Evolutionary conservation across 2,888 invertebrate species (phyloP).

Genomic region (Melolontha melolontha): DNA sequence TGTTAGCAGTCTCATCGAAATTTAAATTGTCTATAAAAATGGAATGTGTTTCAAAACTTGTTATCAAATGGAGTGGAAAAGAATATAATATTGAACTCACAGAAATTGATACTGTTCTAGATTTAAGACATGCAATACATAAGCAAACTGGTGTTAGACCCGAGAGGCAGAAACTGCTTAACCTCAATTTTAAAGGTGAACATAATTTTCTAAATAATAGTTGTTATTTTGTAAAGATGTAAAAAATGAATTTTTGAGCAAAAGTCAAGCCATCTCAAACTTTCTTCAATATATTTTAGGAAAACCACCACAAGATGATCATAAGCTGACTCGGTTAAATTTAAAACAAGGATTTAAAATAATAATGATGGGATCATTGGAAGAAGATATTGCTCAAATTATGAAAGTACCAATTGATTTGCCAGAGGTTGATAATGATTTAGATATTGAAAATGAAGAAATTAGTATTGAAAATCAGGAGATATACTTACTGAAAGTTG

Average conservation of each 20-base stretch:
- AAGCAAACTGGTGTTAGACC: conserved; percentile 91
- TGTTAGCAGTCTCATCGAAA: no score
- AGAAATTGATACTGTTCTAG: conserved; percentile 82
- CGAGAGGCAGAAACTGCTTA: conserved; percentile 93
- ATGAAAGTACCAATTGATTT: conserved; percentile 83
- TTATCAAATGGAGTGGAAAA: conserved; percentile 94
- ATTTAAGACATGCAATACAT: conserved; percentile 87
- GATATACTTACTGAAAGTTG: conserved; percentile 82
- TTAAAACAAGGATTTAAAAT: conserved; percentile 90
- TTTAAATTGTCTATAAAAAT: conserved; percentile 47
- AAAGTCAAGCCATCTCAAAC: background rate
- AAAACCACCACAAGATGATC: conserved; percentile 85
- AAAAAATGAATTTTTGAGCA: background rate
- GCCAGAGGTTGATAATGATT: conserved; percentile 90
- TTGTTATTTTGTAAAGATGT: background rate
- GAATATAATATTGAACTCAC: conserved; percentile 86
- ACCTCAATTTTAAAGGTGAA: conserved; percentile 90
- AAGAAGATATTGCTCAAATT: conserved; percentile 90
- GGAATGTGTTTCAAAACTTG: conserved; percentile 67
- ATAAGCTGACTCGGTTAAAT: conserved; percentile 79
- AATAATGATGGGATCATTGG: conserved; percentile 97
- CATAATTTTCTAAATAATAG: conserved; percentile 40
- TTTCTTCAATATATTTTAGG: conserved; percentile 67
- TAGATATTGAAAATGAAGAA: conserved; percentile 91
- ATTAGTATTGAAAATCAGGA: conserved; percentile 76